A percentile compares a stretch with the other conserved stretches of the same genome.
Conservation (phyloP, 2,888 invertebrate species). For the Drosophila stalkeri region DNA sequence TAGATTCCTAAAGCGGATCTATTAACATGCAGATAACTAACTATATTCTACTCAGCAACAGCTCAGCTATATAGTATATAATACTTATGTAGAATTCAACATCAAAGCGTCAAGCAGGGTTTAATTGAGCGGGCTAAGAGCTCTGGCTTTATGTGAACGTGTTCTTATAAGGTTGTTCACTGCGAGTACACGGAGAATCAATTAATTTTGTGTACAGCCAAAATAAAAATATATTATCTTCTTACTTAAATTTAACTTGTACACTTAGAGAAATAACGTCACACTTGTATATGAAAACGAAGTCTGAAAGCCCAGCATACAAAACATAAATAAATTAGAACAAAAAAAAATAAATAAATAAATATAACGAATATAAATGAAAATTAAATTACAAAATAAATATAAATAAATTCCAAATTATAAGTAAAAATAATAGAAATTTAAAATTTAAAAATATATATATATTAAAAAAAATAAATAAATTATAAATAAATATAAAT, state of each 20-base stretch:
- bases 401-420: neutral
- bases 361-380: neutral
- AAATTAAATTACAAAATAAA: neutral
- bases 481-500: neutral
- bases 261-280: neutral
- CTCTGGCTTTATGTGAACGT: slow-evolving; percentile 1
- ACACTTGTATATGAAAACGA: neutral
- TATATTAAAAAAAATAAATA: neutral
- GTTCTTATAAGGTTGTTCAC: slow-evolving; percentile 23
- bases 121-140: neutral
- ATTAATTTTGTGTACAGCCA: slow-evolving; percentile 1
- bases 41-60: neutral
- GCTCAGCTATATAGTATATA: neutral
- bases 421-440: neutral
- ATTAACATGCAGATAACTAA: neutral
- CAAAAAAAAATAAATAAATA: neutral
- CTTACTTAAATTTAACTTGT: neutral
- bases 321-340: neutral
- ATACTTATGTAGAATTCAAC: neutral
- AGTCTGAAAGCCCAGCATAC: neutral
- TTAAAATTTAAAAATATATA: neutral
- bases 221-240: neutral
- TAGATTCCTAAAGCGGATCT: slow-evolving; percentile 24
- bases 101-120: neutral
- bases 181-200: neutral